phyloP scores from a whole-genome alignment of 1,140 invertebrate species.

The Cherax quadricarinatus region DNA sequence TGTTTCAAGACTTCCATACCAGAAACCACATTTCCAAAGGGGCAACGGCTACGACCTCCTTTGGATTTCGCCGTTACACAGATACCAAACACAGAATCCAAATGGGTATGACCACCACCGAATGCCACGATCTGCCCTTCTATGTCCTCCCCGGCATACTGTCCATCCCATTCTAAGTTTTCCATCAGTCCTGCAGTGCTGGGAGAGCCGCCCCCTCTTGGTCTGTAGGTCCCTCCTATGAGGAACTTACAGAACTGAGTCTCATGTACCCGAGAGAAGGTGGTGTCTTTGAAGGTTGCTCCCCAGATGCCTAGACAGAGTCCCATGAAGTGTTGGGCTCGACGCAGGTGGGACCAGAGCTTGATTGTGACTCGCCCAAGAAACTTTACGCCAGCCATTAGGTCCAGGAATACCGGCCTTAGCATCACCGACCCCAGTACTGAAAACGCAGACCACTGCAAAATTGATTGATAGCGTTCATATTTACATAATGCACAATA shows the following conservation, averaged over 20 bases:
- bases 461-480: not conserved
- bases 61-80: not conserved
- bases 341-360: slow-evolving; percentile 51
- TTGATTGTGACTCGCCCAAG: slow-evolving; percentile 41
- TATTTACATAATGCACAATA: too few relatives aligned
- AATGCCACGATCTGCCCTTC: not conserved
- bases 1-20: slow-evolving; percentile 3
- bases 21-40: slow-evolving; percentile 15
- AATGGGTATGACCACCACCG: not conserved
- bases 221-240: slow-evolving; percentile 29
- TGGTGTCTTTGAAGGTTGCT: slow-evolving; percentile 31
- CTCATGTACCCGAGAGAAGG: slow-evolving; percentile 18
- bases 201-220: not conserved
- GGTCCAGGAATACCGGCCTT: slow-evolving; percentile 39
- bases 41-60: not conserved
- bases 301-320: slow-evolving; percentile 42
- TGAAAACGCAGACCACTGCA: not conserved
- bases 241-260: not conserved
- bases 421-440: not conserved
- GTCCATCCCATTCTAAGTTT: slow-evolving; percentile 19
- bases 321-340: slow-evolving; percentile 50
- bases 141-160: not conserved
- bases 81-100: not conserved
- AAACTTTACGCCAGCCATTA: not conserved
- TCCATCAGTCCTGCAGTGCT: not conserved